These are phyloP conservation scores for Chloebia gouldiae DNA, from an alignment of 2,113 vertebrate species.

Conservation along the genomic window DNA sequence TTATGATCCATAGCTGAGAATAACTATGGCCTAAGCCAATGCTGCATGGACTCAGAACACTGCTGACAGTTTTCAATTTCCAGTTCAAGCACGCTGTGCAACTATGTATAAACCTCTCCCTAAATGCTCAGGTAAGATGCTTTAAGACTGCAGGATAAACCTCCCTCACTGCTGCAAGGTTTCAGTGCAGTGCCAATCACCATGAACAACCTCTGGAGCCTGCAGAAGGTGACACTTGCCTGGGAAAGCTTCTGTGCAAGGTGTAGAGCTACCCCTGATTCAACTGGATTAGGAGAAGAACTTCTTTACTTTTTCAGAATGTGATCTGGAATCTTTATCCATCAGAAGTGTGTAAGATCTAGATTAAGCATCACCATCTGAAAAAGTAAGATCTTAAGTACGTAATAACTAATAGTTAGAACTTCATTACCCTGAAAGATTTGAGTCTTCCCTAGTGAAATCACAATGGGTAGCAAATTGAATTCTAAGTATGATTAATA, in stretches of 20 bases:
- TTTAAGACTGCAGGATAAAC: neutral
- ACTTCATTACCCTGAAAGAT: conserved; percentile 8
- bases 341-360: neutral
- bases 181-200: neutral
- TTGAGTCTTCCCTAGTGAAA: neutral
- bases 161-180: neutral
- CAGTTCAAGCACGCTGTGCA: neutral
- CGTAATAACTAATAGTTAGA: conserved; percentile 30
- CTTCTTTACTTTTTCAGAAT: neutral
- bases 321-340: neutral
- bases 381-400: conserved; percentile 12
- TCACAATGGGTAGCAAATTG: neutral
- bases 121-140: neutral
- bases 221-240: neutral
- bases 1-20: neutral
- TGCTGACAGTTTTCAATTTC: neutral
- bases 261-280: neutral
- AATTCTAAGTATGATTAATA: conserved; percentile 51
- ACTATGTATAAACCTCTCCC: neutral
- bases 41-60: neutral
- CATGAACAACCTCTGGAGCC: neutral
- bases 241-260: neutral
- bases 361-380: neutral
- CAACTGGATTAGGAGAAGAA: neutral
- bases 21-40: neutral